Percentiles rank a stretch among this genome's conserved stretches.
Conservation (phyloP, 1,140 invertebrate genomes). For the Portunus trituberculatus region DNA sequence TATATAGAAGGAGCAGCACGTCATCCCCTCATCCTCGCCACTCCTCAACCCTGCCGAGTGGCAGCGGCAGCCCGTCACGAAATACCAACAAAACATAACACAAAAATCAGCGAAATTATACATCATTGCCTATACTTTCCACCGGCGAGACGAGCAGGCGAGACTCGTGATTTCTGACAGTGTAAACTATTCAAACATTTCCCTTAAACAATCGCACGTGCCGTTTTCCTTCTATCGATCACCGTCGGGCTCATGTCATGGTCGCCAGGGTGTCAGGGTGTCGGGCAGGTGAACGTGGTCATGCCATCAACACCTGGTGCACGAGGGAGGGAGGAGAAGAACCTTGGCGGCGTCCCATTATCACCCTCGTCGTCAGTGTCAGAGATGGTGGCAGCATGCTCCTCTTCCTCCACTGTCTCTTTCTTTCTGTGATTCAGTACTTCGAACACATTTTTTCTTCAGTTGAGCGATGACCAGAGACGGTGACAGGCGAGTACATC, state of each 20-base stretch:
- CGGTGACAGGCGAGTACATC: not conserved
- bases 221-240: not conserved
- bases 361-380: not conserved
- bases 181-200: not conserved
- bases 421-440: not conserved
- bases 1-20: not conserved
- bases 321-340: not conserved
- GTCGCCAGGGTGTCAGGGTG: not conserved
- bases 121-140: not conserved
- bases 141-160: not conserved
- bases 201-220: not conserved
- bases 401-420: not conserved
- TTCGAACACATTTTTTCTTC: not conserved
- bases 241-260: not conserved
- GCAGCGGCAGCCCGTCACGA: not conserved
- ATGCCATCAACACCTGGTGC: conserved; percentile 9
- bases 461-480: not conserved
- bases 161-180: not conserved
- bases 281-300: not conserved
- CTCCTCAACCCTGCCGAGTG: not conserved
- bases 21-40: not conserved
- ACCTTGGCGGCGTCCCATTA: not conserved
- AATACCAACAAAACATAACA: not conserved
- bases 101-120: not conserved
- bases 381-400: not conserved